Evolutionary conservation across 30 jellyfish, hydroid and myxozoan species (phyloP), one percentile per base, ranked within the genome.

Genomic region (Phacellophora camtschatica): DNA sequence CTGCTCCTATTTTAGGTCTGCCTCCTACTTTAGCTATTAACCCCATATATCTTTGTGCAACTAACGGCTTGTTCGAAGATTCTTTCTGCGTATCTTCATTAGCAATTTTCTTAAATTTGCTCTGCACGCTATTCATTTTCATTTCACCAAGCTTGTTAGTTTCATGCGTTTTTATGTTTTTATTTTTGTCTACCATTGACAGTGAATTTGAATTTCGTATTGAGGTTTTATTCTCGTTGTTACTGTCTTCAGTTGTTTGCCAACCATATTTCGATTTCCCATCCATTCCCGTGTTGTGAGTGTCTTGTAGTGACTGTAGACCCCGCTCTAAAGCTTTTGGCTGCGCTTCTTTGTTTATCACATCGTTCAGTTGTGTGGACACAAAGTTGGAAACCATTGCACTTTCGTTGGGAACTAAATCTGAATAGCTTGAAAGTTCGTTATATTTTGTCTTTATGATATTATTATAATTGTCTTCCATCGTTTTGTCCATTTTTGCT

Each of bases 1-100:
- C 24, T 1, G 30, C 66, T 2, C 51, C 12, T 37, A 20, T 56
- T 31, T 20, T 36, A 1, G 22, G 33, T 1, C 43, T 73, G 19
- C 28, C 82, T 3, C 82, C 37, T 13, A 67, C 19, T 37, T 33
- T 29, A 1, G 82, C 36, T 27, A 73, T 46, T 73, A 73, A 32
- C 35, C 53, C 49, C 23, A 64, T 28, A 25, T 73, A 73, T 5
- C 86, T 65, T 22, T 73, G 66, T 3, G 54, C 59, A 0, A 73
- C 35, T 28, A 73, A 9, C 4, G 74, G 86, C 23, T 41, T 67
- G 12, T 29, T 67, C 16, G 28, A 23, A 7, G 62, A 51, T 11
- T 43, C 10, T 50, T 41, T 67, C 25, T 12, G n/a, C 34, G 45
- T 62, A 12, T 49, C n/a, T 30, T 3, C 22, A 12, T 12, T 49